Evolutionary conservation across 2,888 invertebrate genomes (phyloP).

Genomic region (Acanthoscelides obtectus): DNA sequence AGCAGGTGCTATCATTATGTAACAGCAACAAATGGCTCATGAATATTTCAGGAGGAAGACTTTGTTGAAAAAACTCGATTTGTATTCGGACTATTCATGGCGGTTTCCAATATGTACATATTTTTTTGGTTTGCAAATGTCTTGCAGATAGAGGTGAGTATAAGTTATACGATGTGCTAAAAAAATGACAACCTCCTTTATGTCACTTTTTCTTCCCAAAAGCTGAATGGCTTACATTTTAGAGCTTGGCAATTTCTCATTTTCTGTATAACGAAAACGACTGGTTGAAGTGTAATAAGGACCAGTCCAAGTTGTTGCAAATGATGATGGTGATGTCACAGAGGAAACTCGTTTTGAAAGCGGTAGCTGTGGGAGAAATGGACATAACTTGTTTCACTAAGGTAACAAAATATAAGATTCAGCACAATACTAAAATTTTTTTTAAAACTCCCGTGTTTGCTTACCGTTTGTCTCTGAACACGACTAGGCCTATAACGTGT

Average conservation of each 20-base stretch:
- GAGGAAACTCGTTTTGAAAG: not conserved
- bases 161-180: too few species aligned
- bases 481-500: too few species aligned
- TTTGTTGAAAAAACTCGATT: not conserved
- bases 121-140: constrained; percentile 15
- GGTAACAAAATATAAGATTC: not conserved
- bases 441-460: too few species aligned
- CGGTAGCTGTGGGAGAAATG: not conserved
- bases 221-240: too few species aligned
- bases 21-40: too few species aligned
- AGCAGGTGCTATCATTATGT: too few species aligned
- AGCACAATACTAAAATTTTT: too few species aligned
- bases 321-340: not conserved
- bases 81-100: not conserved
- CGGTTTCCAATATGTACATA: constrained; percentile 9
- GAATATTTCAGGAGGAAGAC: not conserved
- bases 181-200: too few species aligned
- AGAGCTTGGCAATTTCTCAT: not conserved
- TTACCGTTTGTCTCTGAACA: too few species aligned
- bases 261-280: not conserved
- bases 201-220: too few species aligned
- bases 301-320: not conserved
- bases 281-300: not conserved
- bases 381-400: not conserved
- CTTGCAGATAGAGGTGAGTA: constrained; percentile 11